These are phyloP conservation scores for Brachypodius melanocephalos DNA, from an alignment of 2,113 vertebrate genomes.

Conservation along the genomic window DNA sequence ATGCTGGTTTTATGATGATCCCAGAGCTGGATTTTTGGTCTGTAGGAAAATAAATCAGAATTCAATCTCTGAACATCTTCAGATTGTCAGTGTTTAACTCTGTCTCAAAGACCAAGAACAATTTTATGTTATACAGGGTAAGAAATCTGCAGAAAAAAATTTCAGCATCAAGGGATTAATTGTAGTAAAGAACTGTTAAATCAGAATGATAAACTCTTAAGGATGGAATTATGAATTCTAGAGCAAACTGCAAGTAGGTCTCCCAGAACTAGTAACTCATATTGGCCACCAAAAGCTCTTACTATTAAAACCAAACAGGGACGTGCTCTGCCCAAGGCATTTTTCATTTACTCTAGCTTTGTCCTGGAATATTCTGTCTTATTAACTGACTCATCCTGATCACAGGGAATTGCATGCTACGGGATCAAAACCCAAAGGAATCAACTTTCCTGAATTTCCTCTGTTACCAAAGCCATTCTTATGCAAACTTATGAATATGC, in stretches of 20 bases:
- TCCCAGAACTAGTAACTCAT: background rate
- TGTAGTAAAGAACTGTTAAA: background rate
- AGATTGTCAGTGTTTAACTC: background rate
- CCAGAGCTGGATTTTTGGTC: background rate
- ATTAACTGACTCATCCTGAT: background rate
- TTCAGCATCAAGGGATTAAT: background rate
- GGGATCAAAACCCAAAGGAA: constrained; percentile 13
- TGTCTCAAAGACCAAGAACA: background rate
- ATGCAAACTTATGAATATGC: background rate
- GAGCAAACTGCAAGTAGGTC: background rate
- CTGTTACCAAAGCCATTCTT: background rate
- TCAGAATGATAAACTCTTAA: background rate
- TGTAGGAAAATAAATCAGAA: background rate
- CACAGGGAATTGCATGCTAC: background rate
- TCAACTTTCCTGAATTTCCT: background rate
- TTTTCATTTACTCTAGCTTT: background rate
- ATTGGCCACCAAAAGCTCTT: background rate
- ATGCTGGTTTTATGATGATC: background rate
- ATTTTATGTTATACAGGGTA: background rate
- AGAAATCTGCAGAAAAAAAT: background rate
- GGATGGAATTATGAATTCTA: background rate
- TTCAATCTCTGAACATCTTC: background rate
- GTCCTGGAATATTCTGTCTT: background rate
- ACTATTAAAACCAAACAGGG: background rate
- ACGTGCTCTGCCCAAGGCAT: background rate